phyloP scores from a whole-genome alignment of 1,140 invertebrate genomes.

The Prorops nasuta region DNA sequence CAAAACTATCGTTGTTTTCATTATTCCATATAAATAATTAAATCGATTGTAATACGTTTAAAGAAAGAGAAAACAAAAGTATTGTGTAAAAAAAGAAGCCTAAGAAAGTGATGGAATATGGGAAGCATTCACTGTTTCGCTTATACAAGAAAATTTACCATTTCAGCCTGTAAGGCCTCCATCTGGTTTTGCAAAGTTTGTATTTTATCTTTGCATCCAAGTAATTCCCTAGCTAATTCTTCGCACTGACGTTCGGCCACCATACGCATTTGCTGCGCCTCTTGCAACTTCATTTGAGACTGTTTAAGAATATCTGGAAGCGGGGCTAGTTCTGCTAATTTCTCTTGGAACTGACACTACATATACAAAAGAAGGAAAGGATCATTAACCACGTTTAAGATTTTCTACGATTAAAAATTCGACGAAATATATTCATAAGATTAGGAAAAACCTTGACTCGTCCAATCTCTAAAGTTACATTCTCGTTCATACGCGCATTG shows the following conservation, averaged over 20 bases:
- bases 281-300: slow-evolving; percentile 69
- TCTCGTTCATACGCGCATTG: slow-evolving; percentile 71
- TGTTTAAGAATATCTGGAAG: slow-evolving; percentile 72
- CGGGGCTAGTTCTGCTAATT: slow-evolving; percentile 69
- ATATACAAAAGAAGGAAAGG: no score
- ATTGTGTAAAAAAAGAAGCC: no score
- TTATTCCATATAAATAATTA: no score
- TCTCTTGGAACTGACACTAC: slow-evolving; percentile 68
- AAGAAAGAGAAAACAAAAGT: no score
- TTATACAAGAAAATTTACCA: no score
- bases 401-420: slow-evolving; percentile 12
- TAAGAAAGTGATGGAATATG: no score
- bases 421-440: background rate
- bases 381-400: background rate
- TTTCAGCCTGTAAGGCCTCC: slow-evolving; percentile 33
- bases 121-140: no score
- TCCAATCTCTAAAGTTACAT: slow-evolving; percentile 73
- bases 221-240: slow-evolving; percentile 61
- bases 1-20: no score
- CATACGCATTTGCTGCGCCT: slow-evolving; percentile 66
- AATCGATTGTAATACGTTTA: no score
- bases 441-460: slow-evolving; percentile 70
- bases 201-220: slow-evolving; percentile 60
- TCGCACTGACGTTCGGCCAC: slow-evolving; percentile 64
- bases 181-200: slow-evolving; percentile 34